A percentile compares a stretch with the other conserved stretches of the same genome.
These are phyloP conservation scores for Aptenodytes patagonicus DNA, from an alignment of 2,113 vertebrate species.

Conservation along the genomic window DNA sequence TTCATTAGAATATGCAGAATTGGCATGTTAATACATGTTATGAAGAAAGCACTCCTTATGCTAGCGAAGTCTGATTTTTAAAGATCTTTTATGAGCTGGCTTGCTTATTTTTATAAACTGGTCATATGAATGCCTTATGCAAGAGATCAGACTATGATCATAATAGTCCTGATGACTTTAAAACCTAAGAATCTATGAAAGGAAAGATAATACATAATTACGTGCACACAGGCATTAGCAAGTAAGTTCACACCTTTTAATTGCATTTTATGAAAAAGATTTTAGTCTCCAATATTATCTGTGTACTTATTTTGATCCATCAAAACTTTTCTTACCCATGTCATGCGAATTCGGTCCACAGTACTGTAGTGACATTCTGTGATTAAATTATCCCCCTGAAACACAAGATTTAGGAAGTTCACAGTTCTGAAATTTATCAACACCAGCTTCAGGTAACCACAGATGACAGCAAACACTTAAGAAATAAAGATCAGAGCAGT, in stretches of 20 bases:
- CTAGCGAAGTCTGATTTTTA: not conserved
- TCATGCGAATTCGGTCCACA: slow-evolving; percentile 80
- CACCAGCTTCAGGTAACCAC: not conserved
- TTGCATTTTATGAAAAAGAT: not conserved
- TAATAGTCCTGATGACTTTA: not conserved
- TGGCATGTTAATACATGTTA: not conserved
- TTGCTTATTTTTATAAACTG: not conserved
- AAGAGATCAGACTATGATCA: not conserved
- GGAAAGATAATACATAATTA: not conserved
- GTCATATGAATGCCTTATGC: not conserved
- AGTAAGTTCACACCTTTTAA: not conserved
- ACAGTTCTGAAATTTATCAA: not conserved
- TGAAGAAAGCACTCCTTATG: not conserved
- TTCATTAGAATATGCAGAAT: not conserved
- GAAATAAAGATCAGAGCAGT: not conserved
- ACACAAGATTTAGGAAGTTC: slow-evolving; percentile 36
- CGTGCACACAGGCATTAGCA: not conserved
- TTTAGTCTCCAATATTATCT: not conserved
- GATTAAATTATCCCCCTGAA: slow-evolving; percentile 86
- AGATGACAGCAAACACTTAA: not conserved
- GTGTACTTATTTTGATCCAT: not conserved
- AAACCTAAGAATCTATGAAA: not conserved
- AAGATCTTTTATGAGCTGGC: not conserved
- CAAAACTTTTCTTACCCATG: slow-evolving; percentile 81
- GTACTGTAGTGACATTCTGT: slow-evolving; percentile 89